Conservation (phyloP, 2,113 vertebrate genomes). For the Salminus brasiliensis region DNA sequence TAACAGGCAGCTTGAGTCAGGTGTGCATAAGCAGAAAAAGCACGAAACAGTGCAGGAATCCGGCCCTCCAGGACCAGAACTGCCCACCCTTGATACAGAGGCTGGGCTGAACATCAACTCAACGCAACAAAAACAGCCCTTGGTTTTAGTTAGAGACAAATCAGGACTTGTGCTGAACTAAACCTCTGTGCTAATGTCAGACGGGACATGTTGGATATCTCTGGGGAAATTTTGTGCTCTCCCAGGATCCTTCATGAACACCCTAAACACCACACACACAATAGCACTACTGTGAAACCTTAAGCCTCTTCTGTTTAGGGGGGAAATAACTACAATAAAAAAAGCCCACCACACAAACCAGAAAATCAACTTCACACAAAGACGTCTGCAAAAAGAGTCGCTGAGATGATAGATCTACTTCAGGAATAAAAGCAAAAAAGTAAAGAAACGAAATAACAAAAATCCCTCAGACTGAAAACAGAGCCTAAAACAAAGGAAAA, state of each 20-base stretch:
- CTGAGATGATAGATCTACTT: conserved; percentile 46
- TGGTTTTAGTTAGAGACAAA: not conserved
- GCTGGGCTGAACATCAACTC: not conserved
- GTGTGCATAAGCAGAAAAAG: not conserved
- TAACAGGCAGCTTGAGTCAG: not conserved
- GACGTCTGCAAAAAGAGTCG: conserved; percentile 22
- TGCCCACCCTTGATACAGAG: too few relatives aligned
- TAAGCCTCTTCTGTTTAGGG: conserved; percentile 10
- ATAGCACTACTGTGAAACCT: not conserved
- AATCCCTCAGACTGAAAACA: not conserved
- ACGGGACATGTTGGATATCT: not conserved
- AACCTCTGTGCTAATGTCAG: not conserved
- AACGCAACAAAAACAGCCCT: not conserved
- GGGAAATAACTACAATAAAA: conserved; percentile 32
- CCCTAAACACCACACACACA: not conserved
- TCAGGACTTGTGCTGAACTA: not conserved
- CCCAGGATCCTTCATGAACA: not conserved
- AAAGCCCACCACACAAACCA: conserved; percentile 25
- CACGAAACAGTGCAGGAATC: too few relatives aligned
- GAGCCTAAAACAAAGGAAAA: not conserved
- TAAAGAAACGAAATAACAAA: not conserved
- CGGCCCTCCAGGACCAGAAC: too few relatives aligned
- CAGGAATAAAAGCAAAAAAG: not conserved
- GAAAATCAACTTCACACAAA: conserved; percentile 30
- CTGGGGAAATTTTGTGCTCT: not conserved